Percentiles rank a stretch among this genome's conserved stretches.
phyloP scores from a whole-genome alignment of 2,113 vertebrate genomes.

The Pelobates fuscus region DNA sequence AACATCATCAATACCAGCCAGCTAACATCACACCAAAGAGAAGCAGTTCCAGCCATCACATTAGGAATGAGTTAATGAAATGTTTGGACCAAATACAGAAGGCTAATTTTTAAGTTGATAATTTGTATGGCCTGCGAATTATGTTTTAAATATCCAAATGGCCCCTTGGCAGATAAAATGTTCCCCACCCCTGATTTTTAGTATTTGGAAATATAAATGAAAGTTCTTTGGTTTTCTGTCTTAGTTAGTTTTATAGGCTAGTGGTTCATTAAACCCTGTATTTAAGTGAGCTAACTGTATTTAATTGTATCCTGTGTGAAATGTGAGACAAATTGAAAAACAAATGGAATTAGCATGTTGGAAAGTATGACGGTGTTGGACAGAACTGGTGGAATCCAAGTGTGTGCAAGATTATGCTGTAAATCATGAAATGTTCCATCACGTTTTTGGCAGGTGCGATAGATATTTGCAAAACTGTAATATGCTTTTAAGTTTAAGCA shows the following conservation, averaged over 20 bases:
- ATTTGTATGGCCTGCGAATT: no score
- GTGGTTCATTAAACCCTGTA: background rate
- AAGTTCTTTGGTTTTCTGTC: background rate
- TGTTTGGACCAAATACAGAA: no score
- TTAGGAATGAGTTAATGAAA: no score
- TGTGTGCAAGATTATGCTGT: background rate
- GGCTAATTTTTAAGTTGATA: no score
- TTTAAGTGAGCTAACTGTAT: constrained; percentile 7
- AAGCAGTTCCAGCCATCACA: no score
- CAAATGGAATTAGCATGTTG: constrained; percentile 32
- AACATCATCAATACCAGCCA: no score
- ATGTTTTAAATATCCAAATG: no score
- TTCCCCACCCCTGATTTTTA: no score
- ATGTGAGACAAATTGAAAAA: constrained; percentile 28
- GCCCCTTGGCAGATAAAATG: no score
- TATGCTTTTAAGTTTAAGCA: no score
- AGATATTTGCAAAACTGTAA: constrained; percentile 1
- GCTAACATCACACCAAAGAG: no score
- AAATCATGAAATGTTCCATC: constrained; percentile 18
- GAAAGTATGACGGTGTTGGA: constrained; percentile 42
- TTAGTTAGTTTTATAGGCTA: background rate
- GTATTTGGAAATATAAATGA: no score
- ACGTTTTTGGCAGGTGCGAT: constrained; percentile 22
- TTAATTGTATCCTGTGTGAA: constrained; percentile 37
- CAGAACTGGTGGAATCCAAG: background rate